A percentile compares a stretch with the other conserved stretches of the same genome.
These are phyloP conservation scores for Phylloscopus trochilus DNA, from an alignment of 2,113 vertebrate species.

Conservation along the genomic window DNA sequence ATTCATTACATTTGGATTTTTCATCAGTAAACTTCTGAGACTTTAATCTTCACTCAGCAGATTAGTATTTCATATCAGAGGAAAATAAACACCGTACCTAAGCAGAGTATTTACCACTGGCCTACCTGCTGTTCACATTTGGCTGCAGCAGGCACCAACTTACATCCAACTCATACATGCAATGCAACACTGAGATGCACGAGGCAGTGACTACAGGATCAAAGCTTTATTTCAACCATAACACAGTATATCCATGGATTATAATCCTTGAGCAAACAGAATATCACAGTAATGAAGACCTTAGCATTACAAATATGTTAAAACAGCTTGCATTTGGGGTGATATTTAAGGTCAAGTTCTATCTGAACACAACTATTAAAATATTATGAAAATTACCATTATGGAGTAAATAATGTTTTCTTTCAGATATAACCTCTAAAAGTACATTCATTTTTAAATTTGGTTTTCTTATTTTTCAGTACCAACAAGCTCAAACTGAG, in stretches of 20 bases:
- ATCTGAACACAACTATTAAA: conserved; percentile 58
- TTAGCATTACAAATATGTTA: conserved; percentile 53
- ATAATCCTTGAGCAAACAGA: conserved; percentile 30
- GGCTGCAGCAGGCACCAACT: background rate
- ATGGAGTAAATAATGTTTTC: conserved; percentile 48
- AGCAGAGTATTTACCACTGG: background rate
- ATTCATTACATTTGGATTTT: background rate
- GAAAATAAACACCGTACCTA: background rate
- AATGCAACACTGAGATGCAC: background rate
- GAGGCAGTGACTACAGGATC: background rate
- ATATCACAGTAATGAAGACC: conserved; percentile 35
- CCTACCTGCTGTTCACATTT: background rate
- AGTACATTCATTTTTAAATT: conserved; percentile 29
- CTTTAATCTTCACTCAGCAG: background rate
- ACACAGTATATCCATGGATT: background rate
- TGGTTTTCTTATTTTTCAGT: background rate
- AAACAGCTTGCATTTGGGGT: conserved; percentile 60
- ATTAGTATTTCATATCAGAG: background rate
- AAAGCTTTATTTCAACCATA: conserved; percentile 39
- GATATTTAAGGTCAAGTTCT: conserved; percentile 44
- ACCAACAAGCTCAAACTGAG: background rate
- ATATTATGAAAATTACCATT: conserved; percentile 58
- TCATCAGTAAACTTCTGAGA: background rate
- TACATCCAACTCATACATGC: background rate
- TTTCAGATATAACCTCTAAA: conserved; percentile 40